phyloP scores from a whole-genome alignment of 1,140 invertebrate species.

The Lutraria rhynchaena region DNA sequence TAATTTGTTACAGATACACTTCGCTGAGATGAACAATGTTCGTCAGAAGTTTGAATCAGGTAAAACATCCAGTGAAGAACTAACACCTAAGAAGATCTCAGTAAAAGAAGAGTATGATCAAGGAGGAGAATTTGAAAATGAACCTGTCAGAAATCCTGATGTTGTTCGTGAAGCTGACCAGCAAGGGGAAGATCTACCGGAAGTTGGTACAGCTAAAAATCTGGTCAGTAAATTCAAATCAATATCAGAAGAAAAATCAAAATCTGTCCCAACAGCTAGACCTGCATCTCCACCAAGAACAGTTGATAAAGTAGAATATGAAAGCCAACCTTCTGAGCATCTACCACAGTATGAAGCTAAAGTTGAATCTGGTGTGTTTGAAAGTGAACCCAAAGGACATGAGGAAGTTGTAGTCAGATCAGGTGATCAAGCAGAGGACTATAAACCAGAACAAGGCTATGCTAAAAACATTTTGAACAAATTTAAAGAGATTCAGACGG shows the following conservation, averaged over 20 bases:
- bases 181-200: slow-evolving; percentile 69
- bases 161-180: slow-evolving; percentile 71
- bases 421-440: slow-evolving; percentile 67
- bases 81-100: slow-evolving; percentile 34
- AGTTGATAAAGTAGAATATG: slow-evolving; percentile 72
- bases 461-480: slow-evolving; percentile 75
- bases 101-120: slow-evolving; percentile 70
- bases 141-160: slow-evolving; percentile 68
- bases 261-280: slow-evolving; percentile 59
- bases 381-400: slow-evolving; percentile 70
- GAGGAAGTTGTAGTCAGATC: slow-evolving; percentile 72
- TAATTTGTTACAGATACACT: slow-evolving; percentile 67
- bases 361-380: slow-evolving; percentile 74
- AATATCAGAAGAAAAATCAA: slow-evolving; percentile 62
- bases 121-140: slow-evolving; percentile 77
- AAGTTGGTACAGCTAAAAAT: slow-evolving; percentile 72
- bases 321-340: slow-evolving; percentile 70
- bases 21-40: slow-evolving; percentile 70
- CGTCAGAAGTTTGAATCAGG: slow-evolving; percentile 68
- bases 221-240: slow-evolving; percentile 69
- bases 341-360: slow-evolving; percentile 71
- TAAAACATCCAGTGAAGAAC: slow-evolving; percentile 12
- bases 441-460: slow-evolving; percentile 71
- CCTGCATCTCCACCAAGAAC: slow-evolving; percentile 67
- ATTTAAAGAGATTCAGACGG: slow-evolving; percentile 72